Base-by-base conservation (phyloP, 2,888 invertebrate species). In the Quadroppia sp. region DNA sequence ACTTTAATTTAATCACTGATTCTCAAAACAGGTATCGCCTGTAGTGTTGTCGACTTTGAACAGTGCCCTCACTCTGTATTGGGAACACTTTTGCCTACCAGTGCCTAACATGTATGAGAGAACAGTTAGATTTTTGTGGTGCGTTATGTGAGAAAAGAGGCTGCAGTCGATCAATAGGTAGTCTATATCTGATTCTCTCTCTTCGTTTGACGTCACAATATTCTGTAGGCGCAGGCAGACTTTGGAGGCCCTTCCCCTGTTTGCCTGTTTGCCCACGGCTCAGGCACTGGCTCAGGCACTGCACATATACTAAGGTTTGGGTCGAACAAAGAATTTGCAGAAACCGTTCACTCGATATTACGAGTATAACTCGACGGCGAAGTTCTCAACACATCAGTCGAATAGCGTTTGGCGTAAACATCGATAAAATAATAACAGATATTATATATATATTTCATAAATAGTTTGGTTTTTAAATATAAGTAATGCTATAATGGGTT, bases 201-300 rank as follows among this genome's bases (percentile, higher is more conserved):
- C n/a, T 32, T 36, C 32, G 28, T 36, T 64, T 64, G 61, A 32
- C 61, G 61, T 64, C 61, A 64, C 59, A 59, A 20, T 48, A 48
- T 48, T n/a, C 48, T 1, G 9, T n/a, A n/a, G 48, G 48, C 48
- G 48, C 48, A 48, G 48, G 48, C 48, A n/a, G 20, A 48, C 48
- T n/a, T 20, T 45, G 45, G n/a, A 48, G 20, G 48, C 48, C 48
- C 48, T 48, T 20, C 48, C 48, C 48, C 20, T 20, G 48, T 48
- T 40, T n/a, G n/a, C n/a, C n/a, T n/a, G n/a, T n/a, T n/a, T n/a
- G n/a, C n/a, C n/a, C n/a, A n/a, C n/a, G n/a, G n/a, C n/a, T n/a
- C n/a, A n/a, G n/a, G n/a, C n/a, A n/a, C n/a, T n/a, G n/a, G n/a
- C n/a, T n/a, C n/a, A n/a, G n/a, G n/a, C n/a, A n/a, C n/a, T n/a